These are phyloP conservation scores for Holotrichia oblita DNA, from an alignment of 1,140 invertebrate genomes.

Conservation along the genomic window DNA sequence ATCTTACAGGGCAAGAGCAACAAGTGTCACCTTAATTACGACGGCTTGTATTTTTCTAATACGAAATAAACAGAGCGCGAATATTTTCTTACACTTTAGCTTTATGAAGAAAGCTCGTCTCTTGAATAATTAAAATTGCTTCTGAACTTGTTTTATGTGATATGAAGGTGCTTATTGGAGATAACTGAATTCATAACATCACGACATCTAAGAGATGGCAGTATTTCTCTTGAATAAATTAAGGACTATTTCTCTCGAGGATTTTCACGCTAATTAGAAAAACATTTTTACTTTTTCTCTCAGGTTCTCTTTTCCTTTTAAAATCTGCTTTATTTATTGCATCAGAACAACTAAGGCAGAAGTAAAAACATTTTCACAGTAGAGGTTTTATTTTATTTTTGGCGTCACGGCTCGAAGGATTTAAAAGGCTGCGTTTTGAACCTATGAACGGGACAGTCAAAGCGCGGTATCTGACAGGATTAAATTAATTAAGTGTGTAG, in stretches of 20 bases:
- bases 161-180: no score
- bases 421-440: background rate
- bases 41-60: no score
- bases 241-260: background rate
- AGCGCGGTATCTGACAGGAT: background rate
- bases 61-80: no score
- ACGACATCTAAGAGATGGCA: no score
- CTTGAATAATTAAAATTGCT: no score
- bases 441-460: background rate
- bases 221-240: background rate
- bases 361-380: background rate
- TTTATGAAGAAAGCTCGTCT: no score
- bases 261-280: background rate
- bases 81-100: no score
- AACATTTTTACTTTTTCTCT: background rate
- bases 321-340: background rate
- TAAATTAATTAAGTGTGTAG: slow-evolving; percentile 30
- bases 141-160: no score
- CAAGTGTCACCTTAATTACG: no score
- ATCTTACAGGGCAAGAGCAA: no score
- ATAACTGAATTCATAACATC: no score
- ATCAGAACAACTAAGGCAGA: background rate
- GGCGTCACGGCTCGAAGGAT: background rate
- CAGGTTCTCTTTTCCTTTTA: background rate
- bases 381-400: background rate